Conservation (phyloP, 1,140 invertebrate genomes). For the Papilio xuthus region DNA sequence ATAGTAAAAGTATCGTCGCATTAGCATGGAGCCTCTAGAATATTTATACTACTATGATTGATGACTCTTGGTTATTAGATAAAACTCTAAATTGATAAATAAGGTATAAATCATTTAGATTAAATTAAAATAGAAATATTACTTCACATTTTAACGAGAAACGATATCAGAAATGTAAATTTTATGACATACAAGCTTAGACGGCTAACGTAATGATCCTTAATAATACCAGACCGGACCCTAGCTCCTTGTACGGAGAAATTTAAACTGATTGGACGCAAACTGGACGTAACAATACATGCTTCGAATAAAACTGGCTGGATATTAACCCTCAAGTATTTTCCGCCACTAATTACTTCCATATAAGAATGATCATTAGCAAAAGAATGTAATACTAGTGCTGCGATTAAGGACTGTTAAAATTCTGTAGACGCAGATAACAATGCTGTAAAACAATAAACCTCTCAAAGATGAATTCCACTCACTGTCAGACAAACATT, state of each 20-base stretch:
- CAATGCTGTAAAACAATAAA: constrained; percentile 13
- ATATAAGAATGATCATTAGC: constrained; percentile 55
- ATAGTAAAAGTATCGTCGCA: background rate
- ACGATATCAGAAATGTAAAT: constrained; percentile 32
- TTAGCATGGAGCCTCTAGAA: background rate
- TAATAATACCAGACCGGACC: constrained; percentile 52
- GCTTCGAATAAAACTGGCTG: constrained; percentile 47
- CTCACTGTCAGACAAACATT: background rate
- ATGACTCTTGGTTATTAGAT: background rate
- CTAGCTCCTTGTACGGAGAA: constrained; percentile 64
- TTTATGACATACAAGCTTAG: constrained; percentile 25
- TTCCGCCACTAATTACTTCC: constrained; percentile 65
- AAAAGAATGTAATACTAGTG: constrained; percentile 40
- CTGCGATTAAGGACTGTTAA: constrained; percentile 4
- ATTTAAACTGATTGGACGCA: constrained; percentile 72
- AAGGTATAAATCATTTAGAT: background rate
- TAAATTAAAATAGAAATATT: background rate
- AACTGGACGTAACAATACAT: constrained; percentile 69
- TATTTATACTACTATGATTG: background rate
- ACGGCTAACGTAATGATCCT: constrained; percentile 26
- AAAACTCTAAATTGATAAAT: background rate
- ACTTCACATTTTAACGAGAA: background rate
- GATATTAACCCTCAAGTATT: constrained; percentile 57
- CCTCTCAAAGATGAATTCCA: background rate
- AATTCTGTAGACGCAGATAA: constrained; percentile 26